Conservation (phyloP, 2,888 invertebrate species). For the Oxycera nigricornis region DNA sequence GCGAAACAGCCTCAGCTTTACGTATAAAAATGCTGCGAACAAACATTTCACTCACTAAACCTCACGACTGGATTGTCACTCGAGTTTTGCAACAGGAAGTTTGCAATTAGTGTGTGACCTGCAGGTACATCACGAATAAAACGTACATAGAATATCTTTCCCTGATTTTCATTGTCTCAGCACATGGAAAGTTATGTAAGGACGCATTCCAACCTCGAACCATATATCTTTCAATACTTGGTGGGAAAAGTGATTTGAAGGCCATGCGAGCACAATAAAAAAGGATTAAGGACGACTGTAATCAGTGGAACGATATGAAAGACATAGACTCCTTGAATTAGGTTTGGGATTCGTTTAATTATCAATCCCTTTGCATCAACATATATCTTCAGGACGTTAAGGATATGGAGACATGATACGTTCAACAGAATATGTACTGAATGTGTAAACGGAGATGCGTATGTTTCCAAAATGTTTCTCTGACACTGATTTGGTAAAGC, state of each 20-base stretch:
- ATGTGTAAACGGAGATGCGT: constrained; percentile 1
- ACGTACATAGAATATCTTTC: constrained; percentile 5
- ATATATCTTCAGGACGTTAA: constrained; percentile 16
- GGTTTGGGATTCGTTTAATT: constrained; percentile 44
- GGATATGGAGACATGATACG: constrained; percentile 18
- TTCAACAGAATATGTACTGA: not conserved
- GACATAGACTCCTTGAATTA: not conserved
- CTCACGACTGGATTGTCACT: constrained; percentile 41
- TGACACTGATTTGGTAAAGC: constrained; percentile 6
- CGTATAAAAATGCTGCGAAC: too few species aligned
- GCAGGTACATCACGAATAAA: constrained; percentile 4
- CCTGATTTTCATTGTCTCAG: not conserved
- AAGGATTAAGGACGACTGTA: constrained; percentile 45
- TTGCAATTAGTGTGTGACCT: constrained; percentile 36
- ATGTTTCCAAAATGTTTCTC: too few species aligned
- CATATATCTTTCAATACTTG: constrained; percentile 24
- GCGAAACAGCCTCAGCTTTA: too few species aligned
- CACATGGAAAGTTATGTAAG: constrained; percentile 22
- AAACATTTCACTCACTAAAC: too few species aligned
- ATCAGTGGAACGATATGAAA: constrained; percentile 39
- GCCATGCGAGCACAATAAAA: constrained; percentile 43
- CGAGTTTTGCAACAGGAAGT: constrained; percentile 34
- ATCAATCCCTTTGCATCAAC: constrained; percentile 43
- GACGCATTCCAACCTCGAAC: constrained; percentile 6
- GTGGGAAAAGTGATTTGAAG: constrained; percentile 33